Conservation (phyloP, 2,888 invertebrate genomes). For the Melanophora roralis region DNA sequence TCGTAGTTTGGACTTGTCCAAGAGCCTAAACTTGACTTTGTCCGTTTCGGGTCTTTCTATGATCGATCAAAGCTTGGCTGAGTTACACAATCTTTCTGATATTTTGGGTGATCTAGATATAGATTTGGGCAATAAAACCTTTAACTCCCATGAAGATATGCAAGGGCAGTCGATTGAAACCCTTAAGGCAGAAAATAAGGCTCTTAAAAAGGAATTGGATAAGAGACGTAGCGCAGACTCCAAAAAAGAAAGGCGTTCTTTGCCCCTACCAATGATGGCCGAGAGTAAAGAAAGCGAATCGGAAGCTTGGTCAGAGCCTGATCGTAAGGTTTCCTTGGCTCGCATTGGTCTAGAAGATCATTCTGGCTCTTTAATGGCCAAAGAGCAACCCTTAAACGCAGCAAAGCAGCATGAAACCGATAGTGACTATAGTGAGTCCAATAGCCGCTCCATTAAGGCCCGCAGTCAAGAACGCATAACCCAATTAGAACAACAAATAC, state of each 20-base stretch:
- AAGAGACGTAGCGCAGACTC: conserved; percentile 67
- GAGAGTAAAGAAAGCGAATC: conserved; percentile 81
- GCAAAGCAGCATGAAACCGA: conserved; percentile 69
- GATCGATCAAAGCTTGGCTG: conserved; percentile 78
- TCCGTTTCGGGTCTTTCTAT: conserved; percentile 74
- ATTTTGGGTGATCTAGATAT: conserved; percentile 71
- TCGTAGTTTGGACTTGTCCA: conserved; percentile 79
- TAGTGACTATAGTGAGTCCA: conserved; percentile 71
- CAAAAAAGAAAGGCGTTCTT: conserved; percentile 74
- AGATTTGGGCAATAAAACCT: conserved; percentile 66
- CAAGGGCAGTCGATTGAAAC: conserved; percentile 66
- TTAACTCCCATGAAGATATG: conserved; percentile 71
- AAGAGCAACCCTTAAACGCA: conserved; percentile 61
- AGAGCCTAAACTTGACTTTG: conserved; percentile 77
- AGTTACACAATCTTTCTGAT: conserved; percentile 78
- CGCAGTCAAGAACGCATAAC: conserved; percentile 76
- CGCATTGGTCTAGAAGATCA: conserved; percentile 84
- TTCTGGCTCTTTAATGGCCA: conserved; percentile 63
- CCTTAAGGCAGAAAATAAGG: conserved; percentile 71
- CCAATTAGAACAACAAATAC: conserved; percentile 76
- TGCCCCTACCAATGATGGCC: conserved; percentile 68
- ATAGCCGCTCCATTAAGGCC: conserved; percentile 68
- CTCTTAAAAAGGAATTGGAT: conserved; percentile 70
- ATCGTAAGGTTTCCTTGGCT: conserved; percentile 87
- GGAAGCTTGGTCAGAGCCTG: conserved; percentile 92